Evolutionary conservation across 2,797 vertebrate species (phyloP).

Genomic region (Potorous gilbertii): DNA sequence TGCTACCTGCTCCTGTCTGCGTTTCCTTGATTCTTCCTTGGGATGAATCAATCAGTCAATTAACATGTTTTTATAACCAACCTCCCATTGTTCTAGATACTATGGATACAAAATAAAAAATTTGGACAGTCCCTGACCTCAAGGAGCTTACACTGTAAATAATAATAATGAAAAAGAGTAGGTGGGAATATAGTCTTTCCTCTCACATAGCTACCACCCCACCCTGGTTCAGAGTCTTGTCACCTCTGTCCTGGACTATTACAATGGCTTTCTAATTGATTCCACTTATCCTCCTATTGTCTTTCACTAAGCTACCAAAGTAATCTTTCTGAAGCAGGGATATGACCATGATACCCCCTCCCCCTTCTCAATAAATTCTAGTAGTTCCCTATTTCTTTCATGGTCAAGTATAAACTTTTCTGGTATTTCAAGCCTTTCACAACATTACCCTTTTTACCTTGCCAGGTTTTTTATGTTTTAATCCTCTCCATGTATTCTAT

Average conservation of each 20-base stretch:
- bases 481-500: too few species aligned
- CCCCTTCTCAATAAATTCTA: background rate
- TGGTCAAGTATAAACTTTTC: background rate
- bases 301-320: background rate
- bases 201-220: background rate
- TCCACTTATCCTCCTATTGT: background rate
- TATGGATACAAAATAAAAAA: background rate
- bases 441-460: too few species aligned
- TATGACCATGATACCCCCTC: background rate
- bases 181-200: too few species aligned
- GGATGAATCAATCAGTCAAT: background rate
- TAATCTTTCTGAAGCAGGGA: background rate
- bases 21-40: background rate
- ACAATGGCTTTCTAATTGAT: background rate
- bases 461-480: too few species aligned
- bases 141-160: background rate
- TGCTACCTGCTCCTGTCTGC: background rate
- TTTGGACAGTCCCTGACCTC: background rate
- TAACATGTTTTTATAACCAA: background rate
- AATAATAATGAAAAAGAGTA: background rate
- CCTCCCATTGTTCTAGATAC: background rate
- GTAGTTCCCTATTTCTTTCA: background rate
- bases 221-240: too few species aligned
- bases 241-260: background rate
- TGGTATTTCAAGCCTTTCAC: background rate